phyloP scores from a whole-genome alignment of 2,113 vertebrate genomes.

The Perognathus longimembris region DNA sequence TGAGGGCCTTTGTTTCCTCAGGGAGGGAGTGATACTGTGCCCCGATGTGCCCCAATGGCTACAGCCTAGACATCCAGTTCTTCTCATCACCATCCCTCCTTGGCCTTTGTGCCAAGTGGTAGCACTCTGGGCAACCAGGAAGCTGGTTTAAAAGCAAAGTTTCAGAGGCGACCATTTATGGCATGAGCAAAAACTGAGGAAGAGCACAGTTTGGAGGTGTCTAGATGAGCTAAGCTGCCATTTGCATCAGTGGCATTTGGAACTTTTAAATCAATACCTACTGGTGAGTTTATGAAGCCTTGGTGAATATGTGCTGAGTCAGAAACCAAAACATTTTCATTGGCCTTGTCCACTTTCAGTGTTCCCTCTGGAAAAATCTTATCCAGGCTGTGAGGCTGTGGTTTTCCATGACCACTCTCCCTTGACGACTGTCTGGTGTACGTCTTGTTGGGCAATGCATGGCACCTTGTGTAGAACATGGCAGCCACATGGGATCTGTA shows the following conservation, averaged over 20 bases:
- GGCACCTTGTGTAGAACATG: background rate
- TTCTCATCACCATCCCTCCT: background rate
- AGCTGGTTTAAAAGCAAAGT: background rate
- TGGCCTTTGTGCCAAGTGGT: background rate
- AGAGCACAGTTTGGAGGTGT: background rate
- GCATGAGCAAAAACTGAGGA: background rate
- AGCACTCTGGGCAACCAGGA: background rate
- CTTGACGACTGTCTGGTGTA: background rate
- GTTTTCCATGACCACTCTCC: background rate
- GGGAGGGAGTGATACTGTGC: background rate
- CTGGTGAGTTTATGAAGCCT: background rate
- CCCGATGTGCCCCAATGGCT: background rate
- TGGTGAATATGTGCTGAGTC: background rate
- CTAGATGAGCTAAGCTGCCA: no score
- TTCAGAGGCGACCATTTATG: background rate
- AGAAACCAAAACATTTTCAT: constrained; percentile 31
- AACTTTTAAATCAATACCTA: constrained; percentile 7
- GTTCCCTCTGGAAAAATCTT: background rate
- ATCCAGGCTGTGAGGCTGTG: background rate
- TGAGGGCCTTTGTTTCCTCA: background rate
- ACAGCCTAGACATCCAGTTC: background rate
- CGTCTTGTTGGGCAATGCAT: background rate
- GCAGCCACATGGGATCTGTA: background rate
- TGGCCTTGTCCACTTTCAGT: background rate
- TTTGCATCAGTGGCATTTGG: background rate